phyloP scores from a whole-genome alignment of 2,797 vertebrate genomes.

The Pseudotriccus pelzelni region DNA sequence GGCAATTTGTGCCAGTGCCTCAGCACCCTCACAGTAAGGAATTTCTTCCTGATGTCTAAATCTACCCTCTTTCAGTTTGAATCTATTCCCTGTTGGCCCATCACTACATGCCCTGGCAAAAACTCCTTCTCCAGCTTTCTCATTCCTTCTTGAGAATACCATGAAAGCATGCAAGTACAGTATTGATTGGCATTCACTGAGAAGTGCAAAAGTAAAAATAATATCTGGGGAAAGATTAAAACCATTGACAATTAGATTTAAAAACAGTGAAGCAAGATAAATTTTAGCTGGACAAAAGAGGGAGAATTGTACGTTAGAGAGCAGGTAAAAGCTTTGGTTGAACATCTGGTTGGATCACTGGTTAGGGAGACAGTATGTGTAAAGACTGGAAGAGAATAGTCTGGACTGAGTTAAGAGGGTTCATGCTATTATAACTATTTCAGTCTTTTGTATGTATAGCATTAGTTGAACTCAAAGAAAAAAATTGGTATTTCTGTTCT shows the following conservation, averaged over 20 bases:
- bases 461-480: no score
- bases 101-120: background rate
- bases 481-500: no score
- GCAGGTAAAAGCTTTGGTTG: background rate
- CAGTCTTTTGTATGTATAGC: no score
- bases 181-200: background rate
- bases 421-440: background rate
- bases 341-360: background rate
- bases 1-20: background rate
- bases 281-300: background rate
- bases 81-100: background rate
- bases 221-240: background rate
- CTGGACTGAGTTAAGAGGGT: background rate
- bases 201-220: background rate
- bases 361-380: background rate
- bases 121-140: background rate
- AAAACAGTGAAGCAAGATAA: background rate
- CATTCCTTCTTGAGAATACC: background rate
- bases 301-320: background rate
- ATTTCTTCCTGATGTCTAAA: background rate
- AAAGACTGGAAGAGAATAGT: background rate
- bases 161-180: background rate
- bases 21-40: background rate
- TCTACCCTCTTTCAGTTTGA: background rate
- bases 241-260: background rate